Percentiles rank a stretch among this genome's conserved stretches.
Evolutionary conservation across 2,888 invertebrate species (phyloP).

Genomic region (Chymomyza fuscimana): DNA sequence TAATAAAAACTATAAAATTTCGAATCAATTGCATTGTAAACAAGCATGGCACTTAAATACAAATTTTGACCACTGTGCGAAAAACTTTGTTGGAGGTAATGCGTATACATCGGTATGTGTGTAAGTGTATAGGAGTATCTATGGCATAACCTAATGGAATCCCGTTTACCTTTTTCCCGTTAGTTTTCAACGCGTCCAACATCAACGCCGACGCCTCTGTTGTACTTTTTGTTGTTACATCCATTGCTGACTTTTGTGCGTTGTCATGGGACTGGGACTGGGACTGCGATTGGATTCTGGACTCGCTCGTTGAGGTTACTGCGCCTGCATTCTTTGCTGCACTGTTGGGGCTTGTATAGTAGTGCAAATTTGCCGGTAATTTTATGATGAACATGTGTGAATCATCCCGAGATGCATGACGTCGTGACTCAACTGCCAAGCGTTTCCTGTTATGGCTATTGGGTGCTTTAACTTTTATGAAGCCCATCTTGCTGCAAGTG

Average conservation of each 20-base stretch:
- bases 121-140: slow-evolving; percentile 32
- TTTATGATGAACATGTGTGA: slow-evolving; percentile 93
- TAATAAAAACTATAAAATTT: too few relatives aligned
- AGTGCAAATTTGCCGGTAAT: slow-evolving; percentile 90
- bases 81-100: background rate
- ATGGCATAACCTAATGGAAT: slow-evolving; percentile 74
- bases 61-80: background rate
- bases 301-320: slow-evolving; percentile 19
- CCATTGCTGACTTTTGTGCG: slow-evolving; percentile 41
- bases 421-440: slow-evolving; percentile 87
- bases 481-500: slow-evolving; percentile 84
- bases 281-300: slow-evolving; percentile 26
- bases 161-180: slow-evolving; percentile 79
- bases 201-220: slow-evolving; percentile 62
- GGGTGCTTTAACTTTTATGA: slow-evolving; percentile 86
- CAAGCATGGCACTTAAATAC: background rate
- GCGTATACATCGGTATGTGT: slow-evolving; percentile 2
- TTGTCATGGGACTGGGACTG: slow-evolving; percentile 38
- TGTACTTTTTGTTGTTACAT: slow-evolving; percentile 24
- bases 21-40: background rate
- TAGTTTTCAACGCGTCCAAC: slow-evolving; percentile 61
- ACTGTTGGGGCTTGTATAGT: slow-evolving; percentile 84
- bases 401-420: slow-evolving; percentile 86
- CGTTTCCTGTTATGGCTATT: slow-evolving; percentile 90
- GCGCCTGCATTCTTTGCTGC: slow-evolving; percentile 48